Evolutionary conservation across 2,888 invertebrate species (phyloP).

Genomic region (Palloptera scutellata): DNA sequence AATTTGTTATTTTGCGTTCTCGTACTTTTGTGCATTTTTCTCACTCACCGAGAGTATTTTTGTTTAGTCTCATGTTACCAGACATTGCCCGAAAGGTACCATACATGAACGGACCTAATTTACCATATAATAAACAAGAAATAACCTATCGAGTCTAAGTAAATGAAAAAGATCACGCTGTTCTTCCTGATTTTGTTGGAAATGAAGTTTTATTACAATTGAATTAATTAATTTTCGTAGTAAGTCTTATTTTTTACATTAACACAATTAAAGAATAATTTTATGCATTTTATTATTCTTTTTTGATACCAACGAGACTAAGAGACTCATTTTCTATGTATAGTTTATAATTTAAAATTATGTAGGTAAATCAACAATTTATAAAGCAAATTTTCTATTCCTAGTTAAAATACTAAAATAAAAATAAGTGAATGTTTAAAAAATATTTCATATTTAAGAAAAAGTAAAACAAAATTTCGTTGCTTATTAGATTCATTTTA

Average conservation of each 20-base stretch:
- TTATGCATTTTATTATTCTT: conserved; percentile 5
- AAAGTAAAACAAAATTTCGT: conserved; percentile 27
- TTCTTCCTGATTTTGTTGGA: conserved; percentile 48
- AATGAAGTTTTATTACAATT: conserved; percentile 13
- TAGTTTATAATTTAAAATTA: neutral
- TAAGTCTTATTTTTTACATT: conserved; percentile 22
- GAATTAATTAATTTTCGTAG: neutral
- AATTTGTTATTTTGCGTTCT: too few relatives aligned
- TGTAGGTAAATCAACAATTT: conserved; percentile 19
- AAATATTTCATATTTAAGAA: conserved; percentile 27
- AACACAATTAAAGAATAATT: neutral
- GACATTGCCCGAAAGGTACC: too few relatives aligned
- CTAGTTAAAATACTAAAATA: conserved; percentile 4
- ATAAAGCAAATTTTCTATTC: conserved; percentile 9
- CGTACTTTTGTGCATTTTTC: too few relatives aligned
- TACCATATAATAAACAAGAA: too few relatives aligned
- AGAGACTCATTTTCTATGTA: conserved; percentile 44
- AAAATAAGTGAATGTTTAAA: conserved; percentile 18
- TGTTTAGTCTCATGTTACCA: too few relatives aligned
- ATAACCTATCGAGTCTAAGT: neutral
- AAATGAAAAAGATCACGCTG: conserved; percentile 42
- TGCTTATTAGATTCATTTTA: conserved; percentile 15
- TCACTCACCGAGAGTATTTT: too few relatives aligned
- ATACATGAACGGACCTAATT: too few relatives aligned
- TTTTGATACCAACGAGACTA: conserved; percentile 45